Evolutionary conservation across 2,113 vertebrate species (phyloP).

Genomic region (Oreochromis spilurus): DNA sequence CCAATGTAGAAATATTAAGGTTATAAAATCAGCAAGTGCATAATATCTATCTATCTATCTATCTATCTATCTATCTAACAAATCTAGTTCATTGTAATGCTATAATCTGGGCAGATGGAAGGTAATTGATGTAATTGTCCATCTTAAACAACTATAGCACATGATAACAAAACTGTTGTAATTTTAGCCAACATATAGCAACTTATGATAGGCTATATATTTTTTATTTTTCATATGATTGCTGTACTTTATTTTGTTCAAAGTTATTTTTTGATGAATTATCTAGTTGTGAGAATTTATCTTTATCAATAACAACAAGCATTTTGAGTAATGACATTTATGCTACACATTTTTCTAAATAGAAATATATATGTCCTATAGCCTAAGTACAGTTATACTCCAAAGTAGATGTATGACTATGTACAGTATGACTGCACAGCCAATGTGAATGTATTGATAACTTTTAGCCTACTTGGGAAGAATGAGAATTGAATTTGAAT

Average conservation of each 20-base stretch:
- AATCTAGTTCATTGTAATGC: conserved; percentile 9
- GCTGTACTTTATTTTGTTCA: conserved; percentile 54
- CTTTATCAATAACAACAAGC: conserved; percentile 41
- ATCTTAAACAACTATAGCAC: conserved; percentile 1
- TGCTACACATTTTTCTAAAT: conserved; percentile 53
- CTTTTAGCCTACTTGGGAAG: neutral
- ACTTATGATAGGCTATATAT: neutral
- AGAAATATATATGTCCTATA: conserved; percentile 4
- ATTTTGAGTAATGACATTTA: conserved; percentile 48
- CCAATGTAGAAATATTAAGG: neutral
- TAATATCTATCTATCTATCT: neutral
- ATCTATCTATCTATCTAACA: neutral
- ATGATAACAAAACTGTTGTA: conserved; percentile 27
- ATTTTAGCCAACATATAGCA: conserved; percentile 36
- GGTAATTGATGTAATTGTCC: neutral
- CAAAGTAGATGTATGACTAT: conserved; percentile 10
- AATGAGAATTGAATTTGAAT: conserved; percentile 6
- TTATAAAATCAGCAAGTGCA: conserved; percentile 17
- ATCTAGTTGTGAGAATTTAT: conserved; percentile 44
- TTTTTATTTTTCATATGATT: conserved; percentile 62
- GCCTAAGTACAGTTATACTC: neutral
- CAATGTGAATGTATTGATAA: conserved; percentile 53
- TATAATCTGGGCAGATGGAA: neutral
- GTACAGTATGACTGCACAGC: neutral
- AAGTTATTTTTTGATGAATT: conserved; percentile 70